phyloP scores from a whole-genome alignment of 2,888 invertebrate species.

The Nowickia ferox region DNA sequence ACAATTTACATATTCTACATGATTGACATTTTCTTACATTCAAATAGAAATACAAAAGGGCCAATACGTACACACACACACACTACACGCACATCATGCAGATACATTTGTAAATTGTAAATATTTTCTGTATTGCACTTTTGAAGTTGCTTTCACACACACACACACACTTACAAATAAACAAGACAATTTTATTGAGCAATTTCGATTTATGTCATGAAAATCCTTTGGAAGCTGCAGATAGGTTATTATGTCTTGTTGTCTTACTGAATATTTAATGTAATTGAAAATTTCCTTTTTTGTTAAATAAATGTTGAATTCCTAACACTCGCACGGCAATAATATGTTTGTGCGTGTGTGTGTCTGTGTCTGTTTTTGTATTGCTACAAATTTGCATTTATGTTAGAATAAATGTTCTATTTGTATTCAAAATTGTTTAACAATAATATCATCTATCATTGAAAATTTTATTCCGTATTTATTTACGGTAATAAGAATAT shows the following conservation, averaged over 20 bases:
- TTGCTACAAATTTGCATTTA: neutral
- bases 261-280: constrained; percentile 51
- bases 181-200: constrained; percentile 52
- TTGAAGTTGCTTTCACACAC: constrained; percentile 23
- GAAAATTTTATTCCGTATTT: constrained; percentile 37
- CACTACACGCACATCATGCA: neutral
- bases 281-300: constrained; percentile 29
- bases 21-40: constrained; percentile 70
- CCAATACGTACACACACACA: neutral
- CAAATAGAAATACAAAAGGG: constrained; percentile 21
- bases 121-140: constrained; percentile 46
- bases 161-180: neutral
- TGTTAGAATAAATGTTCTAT: constrained; percentile 15
- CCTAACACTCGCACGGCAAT: neutral
- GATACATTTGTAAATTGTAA: constrained; percentile 35
- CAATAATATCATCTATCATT: constrained; percentile 32
- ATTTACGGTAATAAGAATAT: neutral
- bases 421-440: constrained; percentile 48
- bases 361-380: neutral
- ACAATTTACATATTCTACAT: constrained; percentile 70
- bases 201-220: constrained; percentile 65
- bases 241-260: constrained; percentile 53
- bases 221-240: constrained; percentile 60
- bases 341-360: neutral
- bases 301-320: constrained; percentile 28